Base-by-base conservation (phyloP, 2,888 invertebrate species). In the Zaprionus lineosus region DNA sequence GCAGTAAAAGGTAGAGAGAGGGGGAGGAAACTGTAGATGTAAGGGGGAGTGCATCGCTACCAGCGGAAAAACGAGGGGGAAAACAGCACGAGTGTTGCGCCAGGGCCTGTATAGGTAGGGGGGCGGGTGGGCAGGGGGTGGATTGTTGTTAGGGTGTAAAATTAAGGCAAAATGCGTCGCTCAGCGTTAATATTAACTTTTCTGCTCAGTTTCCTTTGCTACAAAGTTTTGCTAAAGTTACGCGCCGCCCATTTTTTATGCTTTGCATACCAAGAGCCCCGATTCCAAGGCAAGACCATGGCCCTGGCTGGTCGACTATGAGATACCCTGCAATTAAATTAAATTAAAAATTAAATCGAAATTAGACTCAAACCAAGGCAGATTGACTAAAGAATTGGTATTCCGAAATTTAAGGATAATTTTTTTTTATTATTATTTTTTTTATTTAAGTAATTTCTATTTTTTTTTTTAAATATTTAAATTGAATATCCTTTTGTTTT, bases 151-250 rank as follows among this genome's bases (percentile, higher is more conserved):
- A 7, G 31, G 29, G 19, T 14, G 7, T 31, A 55, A 69, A 79
- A 82, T 81, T 84, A 84, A 84, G 77, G 69, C 73, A 55, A 69
- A 84, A 78, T 78, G 79, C 85, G 85, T 75, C 66, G 64, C 66
- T 75, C 74, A 70, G 70, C 81, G 74, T 84, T 83, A 79, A 82
- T 85, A 83, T 83, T 84, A 85, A 79, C 79, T 85, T 79, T 79
- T 84, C 75, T 62, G 79, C 79, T 82, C 74, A 78, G 74, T 81
- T 79, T 83, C 81, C 63, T 59, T 63, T 65, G 57, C 48, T 60
- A 46, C 53, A 74, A 81, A 83, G 58, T 83, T 82, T 64, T 36
- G 37, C 29, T 24, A 71, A 74, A 84, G 74, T 83, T 76, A 57
- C 67, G 52, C 69, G 71, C 40, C 59, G 52, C 59, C 48, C 71